Conservation (phyloP, 2,888 invertebrate genomes). For the Busseola fusca region DNA sequence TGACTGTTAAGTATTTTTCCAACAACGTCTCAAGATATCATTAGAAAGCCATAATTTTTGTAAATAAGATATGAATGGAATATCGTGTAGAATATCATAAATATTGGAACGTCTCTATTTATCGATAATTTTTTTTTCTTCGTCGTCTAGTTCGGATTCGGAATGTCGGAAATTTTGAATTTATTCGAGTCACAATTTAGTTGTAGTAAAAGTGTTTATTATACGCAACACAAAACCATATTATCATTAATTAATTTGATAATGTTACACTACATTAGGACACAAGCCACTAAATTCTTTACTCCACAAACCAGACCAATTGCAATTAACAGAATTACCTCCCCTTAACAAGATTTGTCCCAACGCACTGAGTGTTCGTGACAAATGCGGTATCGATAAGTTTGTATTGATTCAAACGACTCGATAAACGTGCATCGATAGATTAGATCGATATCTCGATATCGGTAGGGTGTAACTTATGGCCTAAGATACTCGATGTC, state of each 20-base stretch:
- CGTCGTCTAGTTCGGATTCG: not conserved
- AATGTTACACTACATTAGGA: constrained; percentile 1
- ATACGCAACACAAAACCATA: not conserved
- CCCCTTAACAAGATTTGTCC: constrained; percentile 63
- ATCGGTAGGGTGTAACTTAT: constrained; percentile 74
- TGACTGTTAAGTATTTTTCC: not conserved
- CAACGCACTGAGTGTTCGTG: constrained; percentile 76
- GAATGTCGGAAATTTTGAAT: not conserved
- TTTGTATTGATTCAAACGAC: constrained; percentile 78
- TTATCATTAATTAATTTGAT: not conserved
- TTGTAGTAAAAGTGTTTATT: not conserved
- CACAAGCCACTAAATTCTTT: constrained; percentile 7
- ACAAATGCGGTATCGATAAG: constrained; percentile 83
- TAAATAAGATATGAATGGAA: not conserved
- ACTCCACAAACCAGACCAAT: constrained; percentile 20
- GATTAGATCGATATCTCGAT: constrained; percentile 83
- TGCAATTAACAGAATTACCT: constrained; percentile 47
- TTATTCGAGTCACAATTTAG: not conserved
- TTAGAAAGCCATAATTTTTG: not conserved
- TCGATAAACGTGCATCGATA: constrained; percentile 84
- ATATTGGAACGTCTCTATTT: not conserved
- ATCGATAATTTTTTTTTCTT: not conserved
- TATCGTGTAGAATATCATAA: not conserved
- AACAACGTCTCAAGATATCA: not conserved
- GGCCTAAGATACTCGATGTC: constrained; percentile 67